A percentile compares a stretch with the other conserved stretches of the same genome.
Conservation (phyloP, 2,797 vertebrate species). For the Semaprochilodus insignis region DNA sequence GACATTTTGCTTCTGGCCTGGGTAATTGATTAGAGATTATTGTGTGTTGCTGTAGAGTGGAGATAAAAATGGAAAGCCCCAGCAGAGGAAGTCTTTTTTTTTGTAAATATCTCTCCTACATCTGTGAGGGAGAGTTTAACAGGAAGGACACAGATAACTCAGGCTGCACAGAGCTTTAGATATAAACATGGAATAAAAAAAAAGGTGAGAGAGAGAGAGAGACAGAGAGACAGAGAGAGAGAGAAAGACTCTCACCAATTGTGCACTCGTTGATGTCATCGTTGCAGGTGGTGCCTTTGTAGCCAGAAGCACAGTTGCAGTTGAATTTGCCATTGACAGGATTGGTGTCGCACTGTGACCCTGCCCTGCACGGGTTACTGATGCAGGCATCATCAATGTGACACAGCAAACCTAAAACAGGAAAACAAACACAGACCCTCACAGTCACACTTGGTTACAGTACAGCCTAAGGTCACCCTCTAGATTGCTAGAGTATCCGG, state of each 20-base stretch:
- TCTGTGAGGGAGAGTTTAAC: not conserved
- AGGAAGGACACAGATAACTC: not conserved
- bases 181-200: not conserved
- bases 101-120: not conserved
- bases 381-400: slow-evolving; percentile 82
- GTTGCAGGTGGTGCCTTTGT: slow-evolving; percentile 80
- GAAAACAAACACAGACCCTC: slow-evolving; percentile 11
- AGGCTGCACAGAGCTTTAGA: not conserved
- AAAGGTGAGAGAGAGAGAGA: not conserved
- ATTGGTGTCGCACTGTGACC: slow-evolving; percentile 84
- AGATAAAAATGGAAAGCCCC: not conserved
- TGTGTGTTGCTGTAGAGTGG: not conserved
- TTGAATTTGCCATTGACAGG: slow-evolving; percentile 84
- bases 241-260: slow-evolving; percentile 73
- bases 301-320: slow-evolving; percentile 83
- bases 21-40: not conserved
- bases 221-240: not conserved
- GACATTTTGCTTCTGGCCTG: too few species aligned
- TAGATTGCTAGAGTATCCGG: too few species aligned
- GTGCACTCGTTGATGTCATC: slow-evolving; percentile 81
- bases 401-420: slow-evolving; percentile 79
- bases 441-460: not conserved
- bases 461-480: not conserved
- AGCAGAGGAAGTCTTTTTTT: not conserved
- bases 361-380: slow-evolving; percentile 82